Evolutionary conservation across 2,888 invertebrate species (phyloP).

Genomic region (Augiades crinisus): DNA sequence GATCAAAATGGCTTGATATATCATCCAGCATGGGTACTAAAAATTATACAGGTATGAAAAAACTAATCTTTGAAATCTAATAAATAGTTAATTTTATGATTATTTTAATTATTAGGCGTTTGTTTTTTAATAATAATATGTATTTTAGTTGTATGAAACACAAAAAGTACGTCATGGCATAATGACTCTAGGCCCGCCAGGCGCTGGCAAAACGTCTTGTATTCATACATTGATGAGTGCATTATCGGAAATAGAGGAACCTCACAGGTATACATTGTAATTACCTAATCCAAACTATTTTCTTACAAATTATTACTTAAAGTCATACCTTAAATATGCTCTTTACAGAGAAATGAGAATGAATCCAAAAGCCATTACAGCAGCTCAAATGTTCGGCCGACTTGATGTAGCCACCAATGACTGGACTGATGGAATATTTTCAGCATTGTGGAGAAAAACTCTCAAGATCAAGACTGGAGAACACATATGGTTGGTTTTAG

Average conservation of each 20-base stretch:
- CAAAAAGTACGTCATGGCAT: slow-evolving; percentile 97
- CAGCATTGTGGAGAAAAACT: slow-evolving; percentile 97
- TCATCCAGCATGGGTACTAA: slow-evolving; percentile 97
- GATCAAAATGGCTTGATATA: slow-evolving; percentile 90
- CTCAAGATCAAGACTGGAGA: slow-evolving; percentile 93
- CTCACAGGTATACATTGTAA: slow-evolving; percentile 83
- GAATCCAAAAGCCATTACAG: slow-evolving; percentile 99
- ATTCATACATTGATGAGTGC: slow-evolving; percentile 95
- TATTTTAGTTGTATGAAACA: slow-evolving; percentile 94
- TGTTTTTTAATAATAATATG: background rate
- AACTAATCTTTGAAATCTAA: too few relatives aligned
- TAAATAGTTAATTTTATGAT: too few relatives aligned
- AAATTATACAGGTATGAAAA: slow-evolving; percentile 92
- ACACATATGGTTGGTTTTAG: slow-evolving; percentile 95
- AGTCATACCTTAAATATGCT: background rate
- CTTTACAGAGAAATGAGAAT: slow-evolving; percentile 93
- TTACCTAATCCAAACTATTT: too few relatives aligned
- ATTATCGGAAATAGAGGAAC: slow-evolving; percentile 90
- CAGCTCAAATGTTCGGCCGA: slow-evolving; percentile 98
- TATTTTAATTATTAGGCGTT: too few relatives aligned
- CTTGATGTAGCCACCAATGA: slow-evolving; percentile 98
- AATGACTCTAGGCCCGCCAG: slow-evolving; percentile 97
- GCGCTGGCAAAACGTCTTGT: slow-evolving; percentile 97
- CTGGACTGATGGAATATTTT: slow-evolving; percentile 99
- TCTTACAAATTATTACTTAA: too few relatives aligned